Evolutionary conservation across 2,797 vertebrate species (phyloP).

Genomic region (Cyclopterus lumpus): DNA sequence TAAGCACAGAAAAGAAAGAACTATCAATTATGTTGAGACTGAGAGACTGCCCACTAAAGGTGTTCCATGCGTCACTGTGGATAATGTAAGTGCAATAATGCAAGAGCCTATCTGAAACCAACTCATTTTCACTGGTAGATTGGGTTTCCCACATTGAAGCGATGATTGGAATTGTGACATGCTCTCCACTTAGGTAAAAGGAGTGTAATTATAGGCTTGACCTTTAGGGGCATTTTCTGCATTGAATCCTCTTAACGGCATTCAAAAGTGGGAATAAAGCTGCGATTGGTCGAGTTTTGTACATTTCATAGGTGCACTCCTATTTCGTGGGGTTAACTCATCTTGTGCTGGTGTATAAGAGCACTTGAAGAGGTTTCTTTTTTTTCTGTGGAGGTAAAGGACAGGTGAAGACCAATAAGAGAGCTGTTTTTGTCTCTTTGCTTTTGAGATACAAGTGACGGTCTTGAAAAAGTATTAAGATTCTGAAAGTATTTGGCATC

Average conservation of each 20-base stretch:
- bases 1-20: slow-evolving; percentile 31
- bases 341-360: slow-evolving; percentile 8
- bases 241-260: slow-evolving; percentile 43
- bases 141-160: slow-evolving; percentile 50
- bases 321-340: slow-evolving; percentile 50
- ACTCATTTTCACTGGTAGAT: slow-evolving; percentile 57
- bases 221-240: slow-evolving; percentile 61
- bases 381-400: background rate
- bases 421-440: slow-evolving; percentile 1
- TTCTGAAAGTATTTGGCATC: background rate
- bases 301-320: slow-evolving; percentile 49
- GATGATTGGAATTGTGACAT: slow-evolving; percentile 67
- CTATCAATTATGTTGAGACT: slow-evolving; percentile 49
- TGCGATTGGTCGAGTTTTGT: slow-evolving; percentile 53
- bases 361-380: slow-evolving; percentile 16
- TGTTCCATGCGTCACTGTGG: slow-evolving; percentile 32
- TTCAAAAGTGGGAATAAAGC: slow-evolving; percentile 64
- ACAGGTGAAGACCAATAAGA: background rate
- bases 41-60: slow-evolving; percentile 48
- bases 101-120: slow-evolving; percentile 49
- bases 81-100: slow-evolving; percentile 57
- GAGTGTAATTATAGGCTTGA: slow-evolving; percentile 68
- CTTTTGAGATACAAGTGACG: background rate
- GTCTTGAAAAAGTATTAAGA: background rate
- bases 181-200: slow-evolving; percentile 65